phyloP scores from a whole-genome alignment of 2,113 vertebrate species.

The Vulpes vulpes region DNA sequence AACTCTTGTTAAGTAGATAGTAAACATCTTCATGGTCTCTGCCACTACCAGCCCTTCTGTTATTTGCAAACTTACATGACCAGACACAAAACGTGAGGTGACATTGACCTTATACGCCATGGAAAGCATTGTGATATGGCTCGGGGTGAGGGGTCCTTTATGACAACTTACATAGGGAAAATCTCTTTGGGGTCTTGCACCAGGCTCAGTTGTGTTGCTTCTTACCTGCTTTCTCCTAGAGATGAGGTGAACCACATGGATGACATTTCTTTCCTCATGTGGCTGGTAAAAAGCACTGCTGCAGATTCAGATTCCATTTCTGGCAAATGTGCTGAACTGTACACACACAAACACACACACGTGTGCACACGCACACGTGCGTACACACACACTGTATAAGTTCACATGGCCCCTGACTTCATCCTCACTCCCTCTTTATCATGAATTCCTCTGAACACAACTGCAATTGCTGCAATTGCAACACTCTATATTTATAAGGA shows the following conservation, averaged over 20 bases:
- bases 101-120: not conserved
- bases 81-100: not conserved
- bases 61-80: conserved; percentile 25
- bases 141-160: too few species aligned
- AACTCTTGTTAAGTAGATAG: not conserved
- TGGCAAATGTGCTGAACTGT: not conserved
- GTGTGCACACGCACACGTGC: too few species aligned
- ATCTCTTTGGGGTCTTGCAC: not conserved
- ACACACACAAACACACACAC: fast-evolving
- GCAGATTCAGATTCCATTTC: not conserved
- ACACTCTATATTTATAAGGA: not conserved
- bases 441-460: not conserved
- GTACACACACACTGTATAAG: fast-evolving
- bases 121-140: not conserved
- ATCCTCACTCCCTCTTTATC: not conserved
- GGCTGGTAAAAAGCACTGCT: not conserved
- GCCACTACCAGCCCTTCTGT: not conserved
- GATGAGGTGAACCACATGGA: not conserved
- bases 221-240: not conserved
- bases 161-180: not conserved
- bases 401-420: not conserved
- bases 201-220: not conserved
- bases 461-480: not conserved
- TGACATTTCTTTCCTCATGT: not conserved
- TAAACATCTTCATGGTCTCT: not conserved